Evolutionary conservation across 2,888 invertebrate species (phyloP).

Genomic region (Hirudinaria manillensis): DNA sequence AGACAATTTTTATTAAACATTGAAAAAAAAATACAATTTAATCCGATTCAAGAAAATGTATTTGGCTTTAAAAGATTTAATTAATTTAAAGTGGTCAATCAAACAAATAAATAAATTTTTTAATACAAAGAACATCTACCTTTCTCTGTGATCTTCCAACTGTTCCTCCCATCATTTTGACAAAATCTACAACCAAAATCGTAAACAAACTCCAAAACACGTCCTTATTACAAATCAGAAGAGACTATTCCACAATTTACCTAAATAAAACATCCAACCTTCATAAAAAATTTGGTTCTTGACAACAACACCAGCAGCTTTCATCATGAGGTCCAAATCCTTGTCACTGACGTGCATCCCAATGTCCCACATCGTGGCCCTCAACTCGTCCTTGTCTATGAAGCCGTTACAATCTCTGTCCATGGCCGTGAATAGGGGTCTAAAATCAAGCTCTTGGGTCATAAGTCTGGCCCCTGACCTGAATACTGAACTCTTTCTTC

Average conservation of each 20-base stretch:
- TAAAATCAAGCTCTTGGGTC: conserved; percentile 17
- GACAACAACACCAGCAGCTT: not conserved
- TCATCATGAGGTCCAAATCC: conserved; percentile 23
- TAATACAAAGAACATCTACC: conserved; percentile 24
- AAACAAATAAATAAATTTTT: too few relatives aligned
- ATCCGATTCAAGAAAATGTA: too few relatives aligned
- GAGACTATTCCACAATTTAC: too few relatives aligned
- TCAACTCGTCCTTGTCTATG: conserved; percentile 24
- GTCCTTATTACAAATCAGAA: not conserved
- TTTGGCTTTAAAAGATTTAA: too few relatives aligned
- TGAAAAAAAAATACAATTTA: too few relatives aligned
- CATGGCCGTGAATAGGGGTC: conserved; percentile 28
- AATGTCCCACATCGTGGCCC: conserved; percentile 26
- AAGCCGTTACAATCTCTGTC: conserved; percentile 25
- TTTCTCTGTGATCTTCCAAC: conserved; percentile 30
- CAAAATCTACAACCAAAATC: conserved; percentile 30
- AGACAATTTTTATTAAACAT: too few relatives aligned
- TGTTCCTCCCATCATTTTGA: conserved; percentile 36
- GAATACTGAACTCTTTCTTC: conserved; percentile 28
- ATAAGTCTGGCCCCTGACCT: not conserved
- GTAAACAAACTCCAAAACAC: not conserved
- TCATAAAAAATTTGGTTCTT: conserved; percentile 22
- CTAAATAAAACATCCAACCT: conserved; percentile 4
- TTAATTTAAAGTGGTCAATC: too few relatives aligned
- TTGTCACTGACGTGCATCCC: conserved; percentile 21